Evolutionary conservation across 2,113 vertebrate species (phyloP), one percentile per base, ranked within the genome.

Genomic region (Ptyas mucosa): DNA sequence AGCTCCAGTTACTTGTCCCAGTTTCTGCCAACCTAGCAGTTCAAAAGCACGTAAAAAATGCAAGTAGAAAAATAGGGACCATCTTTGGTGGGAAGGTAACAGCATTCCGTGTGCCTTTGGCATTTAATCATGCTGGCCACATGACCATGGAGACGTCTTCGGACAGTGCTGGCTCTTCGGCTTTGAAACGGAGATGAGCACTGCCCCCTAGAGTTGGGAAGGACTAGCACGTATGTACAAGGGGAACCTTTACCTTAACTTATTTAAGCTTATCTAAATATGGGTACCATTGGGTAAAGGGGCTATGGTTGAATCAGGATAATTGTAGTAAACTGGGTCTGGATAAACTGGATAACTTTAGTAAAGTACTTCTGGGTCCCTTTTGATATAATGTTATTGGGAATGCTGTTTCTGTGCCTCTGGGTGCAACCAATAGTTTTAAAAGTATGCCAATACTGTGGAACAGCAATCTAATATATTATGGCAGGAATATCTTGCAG

Each of bases 361-460:
- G 53, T 64, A 94, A 94, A 93, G 29, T 91, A 2, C 34, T 89
- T 94, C 93, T 88, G 10, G 1, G 14, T 5, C 89, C 51, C 91
- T 94, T 51, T 69, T 24, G 43, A 57, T 54, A 89, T 57, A 23
- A n/a, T 85, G 51, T 61, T 0, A 0, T 64, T 95, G 89, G 92
- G 85, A 91, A 64, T 95, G 49, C 89, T 69, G 91, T 96, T 92
- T 93, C 85, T 88, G 93, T 93, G 10, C 89, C 93, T 46, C 46
- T 93, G 21, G 2, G 46, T 53, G 89, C 14, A 91, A 89, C n/a
- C 54, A 93, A 88, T 90, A 90, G 46, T 57, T 95, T 95, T 90
- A 94, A 90, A 94, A 93, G 92, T 88, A 87, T 93, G 86, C 43
- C 93, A 95, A 81, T 49, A 24, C 87, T 90, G 85, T 91, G 92